Percentiles rank a stretch among this genome's conserved stretches.
These are phyloP conservation scores for Megatriorchis doriae DNA, from an alignment of 2,113 vertebrate genomes.

Conservation along the genomic window DNA sequence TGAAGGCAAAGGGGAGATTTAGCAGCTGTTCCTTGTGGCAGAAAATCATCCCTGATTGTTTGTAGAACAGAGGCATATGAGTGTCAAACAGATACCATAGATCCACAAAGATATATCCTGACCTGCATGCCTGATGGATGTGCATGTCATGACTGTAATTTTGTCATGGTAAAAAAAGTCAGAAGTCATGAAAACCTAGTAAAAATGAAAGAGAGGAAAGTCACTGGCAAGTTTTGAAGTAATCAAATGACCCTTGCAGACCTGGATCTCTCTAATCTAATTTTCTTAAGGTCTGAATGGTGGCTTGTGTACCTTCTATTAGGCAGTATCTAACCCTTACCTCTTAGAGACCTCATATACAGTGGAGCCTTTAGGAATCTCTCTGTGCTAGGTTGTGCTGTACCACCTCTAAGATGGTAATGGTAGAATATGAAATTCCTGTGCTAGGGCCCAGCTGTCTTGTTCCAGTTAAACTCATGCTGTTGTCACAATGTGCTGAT, in stretches of 20 bases:
- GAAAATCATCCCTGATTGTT: conserved; percentile 63
- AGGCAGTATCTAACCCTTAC: conserved; percentile 1
- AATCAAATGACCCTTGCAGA: conserved; percentile 19
- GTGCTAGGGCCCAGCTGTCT: not conserved
- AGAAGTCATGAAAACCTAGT: conserved; percentile 41
- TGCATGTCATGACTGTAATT: conserved; percentile 44
- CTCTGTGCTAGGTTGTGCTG: not conserved
- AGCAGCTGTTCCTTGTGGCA: conserved; percentile 51
- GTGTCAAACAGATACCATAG: conserved; percentile 37
- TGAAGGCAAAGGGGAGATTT: conserved; percentile 39
- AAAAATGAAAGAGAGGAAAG: conserved; percentile 34
- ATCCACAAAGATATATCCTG: conserved; percentile 42
- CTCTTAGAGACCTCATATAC: not conserved
- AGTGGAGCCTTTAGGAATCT: not conserved
- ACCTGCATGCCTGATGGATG: conserved; percentile 27
- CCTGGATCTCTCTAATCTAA: conserved; percentile 41
- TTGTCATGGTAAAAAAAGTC: conserved; percentile 31
- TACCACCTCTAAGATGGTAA: not conserved
- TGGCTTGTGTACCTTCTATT: conserved; percentile 32
- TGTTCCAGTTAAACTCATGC: not conserved
- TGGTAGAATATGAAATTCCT: not conserved
- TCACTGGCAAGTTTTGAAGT: conserved; percentile 54
- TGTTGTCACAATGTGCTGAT: not conserved
- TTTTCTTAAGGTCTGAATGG: conserved; percentile 24
- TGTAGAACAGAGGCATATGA: conserved; percentile 5